Evolutionary conservation across 1,140 invertebrate genomes (phyloP), one percentile per base, ranked within the genome.

Genomic region (Laodelphax striatellus): DNA sequence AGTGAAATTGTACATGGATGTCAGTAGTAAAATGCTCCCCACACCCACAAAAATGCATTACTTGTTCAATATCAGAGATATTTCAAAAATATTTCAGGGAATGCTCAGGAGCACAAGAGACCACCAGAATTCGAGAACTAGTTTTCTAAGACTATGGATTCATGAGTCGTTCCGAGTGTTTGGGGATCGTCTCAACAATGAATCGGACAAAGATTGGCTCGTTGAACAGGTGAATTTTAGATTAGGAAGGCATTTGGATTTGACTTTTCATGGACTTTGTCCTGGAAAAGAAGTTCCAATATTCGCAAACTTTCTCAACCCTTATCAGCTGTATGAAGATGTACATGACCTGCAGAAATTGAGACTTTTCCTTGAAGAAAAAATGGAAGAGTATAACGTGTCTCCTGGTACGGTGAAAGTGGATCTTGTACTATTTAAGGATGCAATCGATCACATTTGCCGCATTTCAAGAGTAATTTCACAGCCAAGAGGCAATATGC

Each of bases 31-130:
- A 67, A 83, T 93, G 77, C 70, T 92, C 46, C 90, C 91, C 1
- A 92, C 89, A 2, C 90, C 90, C 0, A 81, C 83, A 38, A 93
- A 92, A 70, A 91, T 90, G 66, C 90, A 94, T 71, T 94, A 93
- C 66, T 72, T 92, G 14, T 93, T 93, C 73, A 93, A 91, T 72
- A 71, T 94, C 61, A 76, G 88, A 63, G 90, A 93, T 69, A 91
- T 94, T 64, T 92, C 89, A 1, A 89, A 83, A 76, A 70, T 84
- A 41, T 84, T 84, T 67, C 80, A 88, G 80, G 90, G 90, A 3
- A 65, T 93, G 21, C 69, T 94, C 19, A 74, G 88, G 63, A 82
- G 83, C 63, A 80, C 87, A 69, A 85, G 81, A 63, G 82, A 88
- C 62, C 84, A 82, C 68, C 84, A 87, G 66, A 84, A 86, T 67